Percentiles rank a stretch among this genome's conserved stretches.
Evolutionary conservation across 2,888 invertebrate genomes (phyloP).

Genomic region (Caenorhabditis sp.): DNA sequence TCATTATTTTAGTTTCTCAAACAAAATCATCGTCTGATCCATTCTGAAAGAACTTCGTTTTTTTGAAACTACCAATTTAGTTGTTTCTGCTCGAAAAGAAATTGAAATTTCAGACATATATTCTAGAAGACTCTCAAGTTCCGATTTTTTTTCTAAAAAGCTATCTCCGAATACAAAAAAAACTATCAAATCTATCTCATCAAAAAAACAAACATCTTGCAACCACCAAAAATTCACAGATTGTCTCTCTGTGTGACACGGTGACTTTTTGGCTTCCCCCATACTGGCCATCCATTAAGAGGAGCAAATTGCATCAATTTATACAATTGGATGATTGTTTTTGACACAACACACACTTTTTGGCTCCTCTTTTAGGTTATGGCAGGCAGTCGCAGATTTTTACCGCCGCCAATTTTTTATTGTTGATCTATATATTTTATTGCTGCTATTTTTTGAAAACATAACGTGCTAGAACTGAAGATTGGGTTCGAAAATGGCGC

Average conservation of each 20-base stretch:
- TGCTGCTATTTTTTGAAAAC: not conserved
- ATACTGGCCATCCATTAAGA: slow-evolving; percentile 12
- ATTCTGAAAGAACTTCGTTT: too few species aligned
- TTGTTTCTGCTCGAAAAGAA: too few species aligned
- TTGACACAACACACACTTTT: slow-evolving; percentile 29
- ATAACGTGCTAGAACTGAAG: not conserved
- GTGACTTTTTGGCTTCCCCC: not conserved
- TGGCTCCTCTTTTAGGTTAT: slow-evolving; percentile 5
- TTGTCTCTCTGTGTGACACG: not conserved
- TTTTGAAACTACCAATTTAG: too few species aligned
- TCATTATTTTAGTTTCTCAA: too few species aligned
- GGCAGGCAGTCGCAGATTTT: too few species aligned
- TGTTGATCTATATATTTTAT: not conserved
- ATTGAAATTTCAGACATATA: too few species aligned
- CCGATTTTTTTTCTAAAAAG: too few species aligned
- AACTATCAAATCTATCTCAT: too few species aligned
- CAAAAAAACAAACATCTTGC: not conserved
- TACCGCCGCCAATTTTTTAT: not conserved
- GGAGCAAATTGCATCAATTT: slow-evolving; percentile 46
- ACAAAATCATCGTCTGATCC: too few species aligned
- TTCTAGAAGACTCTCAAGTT: too few species aligned
- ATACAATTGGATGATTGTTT: slow-evolving; percentile 54
- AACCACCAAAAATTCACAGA: not conserved
- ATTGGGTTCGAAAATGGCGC: slow-evolving; percentile 10
- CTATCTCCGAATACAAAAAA: too few species aligned